These are phyloP conservation scores for Argyresthia goedartella DNA, from an alignment of 2,888 invertebrate species.

Conservation along the genomic window DNA sequence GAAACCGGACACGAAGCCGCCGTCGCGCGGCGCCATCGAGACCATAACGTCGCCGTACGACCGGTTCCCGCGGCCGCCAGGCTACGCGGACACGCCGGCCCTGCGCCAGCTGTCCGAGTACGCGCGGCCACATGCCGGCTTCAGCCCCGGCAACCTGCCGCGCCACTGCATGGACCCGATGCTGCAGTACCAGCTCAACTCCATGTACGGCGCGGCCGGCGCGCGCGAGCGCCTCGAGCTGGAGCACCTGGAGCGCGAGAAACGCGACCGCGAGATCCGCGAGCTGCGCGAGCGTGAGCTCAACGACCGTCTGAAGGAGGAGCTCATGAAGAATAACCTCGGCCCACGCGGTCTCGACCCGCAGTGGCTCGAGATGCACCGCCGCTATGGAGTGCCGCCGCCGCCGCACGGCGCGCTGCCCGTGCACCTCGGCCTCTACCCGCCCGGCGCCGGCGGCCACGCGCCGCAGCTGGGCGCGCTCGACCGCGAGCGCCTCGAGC, in stretches of 20 bases:
- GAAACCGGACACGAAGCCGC: constrained; percentile 86
- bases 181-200: constrained; percentile 83
- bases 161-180: constrained; percentile 86
- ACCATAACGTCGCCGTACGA: constrained; percentile 83
- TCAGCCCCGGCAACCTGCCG: constrained; percentile 74
- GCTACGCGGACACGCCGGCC: constrained; percentile 93
- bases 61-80: constrained; percentile 73
- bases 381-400: constrained; percentile 77
- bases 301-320: constrained; percentile 89
- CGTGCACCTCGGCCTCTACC: constrained; percentile 80
- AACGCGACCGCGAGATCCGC: constrained; percentile 81
- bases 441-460: constrained; percentile 84
- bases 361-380: constrained; percentile 91
- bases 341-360: constrained; percentile 79
- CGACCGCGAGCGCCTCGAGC: constrained; percentile 88
- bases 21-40: constrained; percentile 80
- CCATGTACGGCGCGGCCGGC: constrained; percentile 82
- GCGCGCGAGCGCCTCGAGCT: constrained; percentile 73
- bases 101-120: constrained; percentile 92
- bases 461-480: constrained; percentile 80
- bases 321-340: constrained; percentile 81
- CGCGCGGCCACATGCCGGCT: constrained; percentile 92
- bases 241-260: constrained; percentile 78
- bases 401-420: constrained; percentile 76
- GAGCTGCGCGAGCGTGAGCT: constrained; percentile 85